Conservation (phyloP, 1,140 invertebrate species). For the Brachionus rubens region DNA sequence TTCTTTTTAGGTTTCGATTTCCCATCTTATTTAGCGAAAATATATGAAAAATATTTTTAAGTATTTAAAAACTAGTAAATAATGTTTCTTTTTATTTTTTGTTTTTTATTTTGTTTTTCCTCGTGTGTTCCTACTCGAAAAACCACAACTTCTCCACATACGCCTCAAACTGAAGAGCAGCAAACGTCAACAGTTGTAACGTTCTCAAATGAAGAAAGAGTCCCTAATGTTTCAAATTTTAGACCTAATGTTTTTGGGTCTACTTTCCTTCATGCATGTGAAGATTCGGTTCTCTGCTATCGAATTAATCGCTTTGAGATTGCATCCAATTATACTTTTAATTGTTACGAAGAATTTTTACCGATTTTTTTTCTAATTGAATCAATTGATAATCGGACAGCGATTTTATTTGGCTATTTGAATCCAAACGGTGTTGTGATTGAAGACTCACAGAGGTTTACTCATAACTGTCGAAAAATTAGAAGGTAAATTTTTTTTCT, state of each 20-base stretch:
- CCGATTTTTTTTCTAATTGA: constrained; percentile 10
- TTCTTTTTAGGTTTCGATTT: no score
- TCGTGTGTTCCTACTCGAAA: neutral
- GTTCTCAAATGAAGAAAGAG: neutral
- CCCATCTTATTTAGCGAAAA: no score
- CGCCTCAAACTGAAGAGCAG: neutral
- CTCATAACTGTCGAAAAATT: constrained; percentile 9
- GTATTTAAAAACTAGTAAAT: neutral
- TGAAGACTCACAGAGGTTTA: constrained; percentile 6
- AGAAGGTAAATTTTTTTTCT: neutral
- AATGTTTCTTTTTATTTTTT: constrained; percentile 3
- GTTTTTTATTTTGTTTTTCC: neutral
- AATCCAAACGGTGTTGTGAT: neutral
- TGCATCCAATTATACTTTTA: neutral
- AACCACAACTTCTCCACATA: neutral
- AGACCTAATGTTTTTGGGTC: neutral
- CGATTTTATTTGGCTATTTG: constrained; percentile 2
- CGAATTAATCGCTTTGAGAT: constrained; percentile 9
- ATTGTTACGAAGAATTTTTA: constrained; percentile 7
- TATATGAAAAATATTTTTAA: neutral
- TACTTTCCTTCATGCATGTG: no score
- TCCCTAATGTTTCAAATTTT: neutral
- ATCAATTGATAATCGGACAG: constrained; percentile 20
- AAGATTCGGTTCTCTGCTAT: no score
- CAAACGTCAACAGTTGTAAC: neutral